Percentiles rank a stretch among this genome's conserved stretches.
Evolutionary conservation across 2,888 invertebrate genomes (phyloP).

Genomic region (Sussaba pulchella): DNA sequence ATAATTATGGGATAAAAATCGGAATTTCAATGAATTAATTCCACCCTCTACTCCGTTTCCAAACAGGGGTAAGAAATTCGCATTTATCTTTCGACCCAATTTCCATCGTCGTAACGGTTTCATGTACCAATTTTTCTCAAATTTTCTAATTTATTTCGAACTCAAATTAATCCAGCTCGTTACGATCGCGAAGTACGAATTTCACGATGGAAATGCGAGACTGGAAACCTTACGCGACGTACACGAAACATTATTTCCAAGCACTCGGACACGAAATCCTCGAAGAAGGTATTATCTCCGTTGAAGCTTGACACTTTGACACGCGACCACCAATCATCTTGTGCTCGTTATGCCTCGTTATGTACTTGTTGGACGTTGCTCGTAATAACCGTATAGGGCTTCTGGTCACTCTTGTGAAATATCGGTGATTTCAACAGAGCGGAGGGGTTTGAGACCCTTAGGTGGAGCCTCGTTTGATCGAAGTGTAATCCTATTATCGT

Average conservation of each 20-base stretch:
- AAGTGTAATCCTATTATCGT: constrained; percentile 52
- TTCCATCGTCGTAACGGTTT: neutral
- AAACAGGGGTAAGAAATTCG: constrained; percentile 91
- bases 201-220: neutral
- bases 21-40: no score
- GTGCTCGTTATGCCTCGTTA: constrained; percentile 41
- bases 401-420: constrained; percentile 60
- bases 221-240: constrained; percentile 14
- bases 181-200: neutral
- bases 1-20: no score
- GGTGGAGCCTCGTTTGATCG: constrained; percentile 3
- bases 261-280: constrained; percentile 30
- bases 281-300: constrained; percentile 49
- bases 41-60: constrained; percentile 92
- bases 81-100: neutral
- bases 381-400: constrained; percentile 39
- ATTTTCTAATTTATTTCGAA: no score
- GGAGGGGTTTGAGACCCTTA: constrained; percentile 19
- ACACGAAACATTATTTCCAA: constrained; percentile 43
- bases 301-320: constrained; percentile 53
- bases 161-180: neutral
- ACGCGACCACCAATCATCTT: constrained; percentile 50
- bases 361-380: constrained; percentile 31
- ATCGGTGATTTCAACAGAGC: constrained; percentile 51
- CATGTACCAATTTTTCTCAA: neutral